Percentiles rank a stretch among this genome's conserved stretches.
Evolutionary conservation across 2,797 vertebrate genomes (phyloP).

Genomic region (Astyanax mexicanus): DNA sequence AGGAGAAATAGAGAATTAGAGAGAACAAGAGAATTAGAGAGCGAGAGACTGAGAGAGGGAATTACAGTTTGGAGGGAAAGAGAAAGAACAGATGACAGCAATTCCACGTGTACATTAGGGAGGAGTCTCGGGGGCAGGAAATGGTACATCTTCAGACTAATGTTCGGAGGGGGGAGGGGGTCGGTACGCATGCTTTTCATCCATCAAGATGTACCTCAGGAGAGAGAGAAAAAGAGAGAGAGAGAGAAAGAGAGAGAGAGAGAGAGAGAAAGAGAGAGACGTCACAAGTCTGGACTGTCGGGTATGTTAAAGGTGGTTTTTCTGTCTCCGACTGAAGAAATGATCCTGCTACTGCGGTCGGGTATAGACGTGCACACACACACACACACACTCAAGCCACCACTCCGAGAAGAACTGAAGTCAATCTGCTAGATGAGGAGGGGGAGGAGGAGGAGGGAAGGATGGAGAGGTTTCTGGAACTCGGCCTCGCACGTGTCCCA

Average conservation of each 20-base stretch:
- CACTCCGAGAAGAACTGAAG: background rate
- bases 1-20: background rate
- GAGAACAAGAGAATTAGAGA: background rate
- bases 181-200: slow-evolving; percentile 27
- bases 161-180: slow-evolving; percentile 12
- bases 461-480: slow-evolving; percentile 10
- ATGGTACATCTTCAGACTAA: slow-evolving; percentile 40
- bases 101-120: slow-evolving; percentile 36
- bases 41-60: background rate
- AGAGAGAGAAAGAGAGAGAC: background rate
- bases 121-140: slow-evolving; percentile 32
- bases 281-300: slow-evolving; percentile 14
- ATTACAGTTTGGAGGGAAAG: background rate
- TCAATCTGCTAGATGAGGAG: slow-evolving; percentile 9
- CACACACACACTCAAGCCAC: slow-evolving; percentile 4
- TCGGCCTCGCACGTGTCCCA: slow-evolving; percentile 10
- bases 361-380: background rate
- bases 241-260: background rate
- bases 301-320: slow-evolving; percentile 43
- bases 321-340: slow-evolving; percentile 30
- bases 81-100: slow-evolving; percentile 16
- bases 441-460: slow-evolving; percentile 2
- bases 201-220: slow-evolving; percentile 2
- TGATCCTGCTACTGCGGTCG: slow-evolving; percentile 25
- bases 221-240: background rate